Conservation (phyloP, 1,140 invertebrate species). For the Zaprionus camerounensis region DNA sequence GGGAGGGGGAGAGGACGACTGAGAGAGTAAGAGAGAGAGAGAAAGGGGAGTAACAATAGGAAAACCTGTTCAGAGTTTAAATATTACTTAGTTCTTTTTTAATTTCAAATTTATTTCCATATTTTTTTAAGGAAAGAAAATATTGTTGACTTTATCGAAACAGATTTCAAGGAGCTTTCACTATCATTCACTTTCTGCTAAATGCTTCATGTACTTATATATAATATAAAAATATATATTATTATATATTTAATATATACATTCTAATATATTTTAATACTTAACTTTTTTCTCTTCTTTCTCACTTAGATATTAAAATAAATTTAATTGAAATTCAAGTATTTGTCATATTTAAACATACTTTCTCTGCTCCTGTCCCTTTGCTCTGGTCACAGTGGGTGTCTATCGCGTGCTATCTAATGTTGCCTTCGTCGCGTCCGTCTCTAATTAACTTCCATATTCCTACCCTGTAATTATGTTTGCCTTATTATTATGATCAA, state of each 20-base stretch:
- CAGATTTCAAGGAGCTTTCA: background rate
- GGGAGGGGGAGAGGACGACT: background rate
- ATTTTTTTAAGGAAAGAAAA: no score
- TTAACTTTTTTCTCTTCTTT: background rate
- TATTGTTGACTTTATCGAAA: no score
- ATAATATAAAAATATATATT: no score
- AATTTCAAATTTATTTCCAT: no score
- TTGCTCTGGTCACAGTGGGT: background rate
- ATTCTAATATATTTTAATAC: no score
- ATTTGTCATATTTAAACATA: background rate
- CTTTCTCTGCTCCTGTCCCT: background rate
- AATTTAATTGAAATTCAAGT: background rate
- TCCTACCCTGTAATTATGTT: conserved; percentile 18
- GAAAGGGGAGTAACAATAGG: background rate
- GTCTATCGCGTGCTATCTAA: background rate
- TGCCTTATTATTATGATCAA: conserved; percentile 2
- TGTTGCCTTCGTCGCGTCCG: background rate
- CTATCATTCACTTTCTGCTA: background rate
- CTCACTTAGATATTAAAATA: background rate
- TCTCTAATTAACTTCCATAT: conserved; percentile 29
- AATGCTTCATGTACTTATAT: no score
- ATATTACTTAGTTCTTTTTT: no score
- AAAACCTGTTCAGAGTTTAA: no score
- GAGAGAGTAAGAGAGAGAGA: background rate
- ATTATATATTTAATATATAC: no score